Evolutionary conservation across 2,888 invertebrate genomes (phyloP), one percentile per base, ranked within the genome.

Genomic region (Ariolimax columbianus): DNA sequence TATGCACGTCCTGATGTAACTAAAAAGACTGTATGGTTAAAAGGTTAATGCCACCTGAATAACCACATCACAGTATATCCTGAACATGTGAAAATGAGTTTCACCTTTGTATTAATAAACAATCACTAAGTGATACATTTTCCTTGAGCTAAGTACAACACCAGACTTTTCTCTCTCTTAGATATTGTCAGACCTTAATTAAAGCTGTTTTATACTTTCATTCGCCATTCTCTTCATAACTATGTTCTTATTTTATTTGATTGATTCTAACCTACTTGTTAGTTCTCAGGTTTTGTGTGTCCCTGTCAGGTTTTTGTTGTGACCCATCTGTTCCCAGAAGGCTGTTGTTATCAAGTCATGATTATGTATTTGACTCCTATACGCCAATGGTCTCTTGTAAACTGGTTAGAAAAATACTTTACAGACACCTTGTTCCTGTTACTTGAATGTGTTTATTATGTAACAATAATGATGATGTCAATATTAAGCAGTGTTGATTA

Each of bases 401-500:
- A 70, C 23, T 70, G 38, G 36, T 40, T 70, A 70, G 38, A 7
- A 70, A 70, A 23, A 14, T 40, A 40, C 40, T 19, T 70, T 70
- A 40, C 36, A 38, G 19, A 38, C 40, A 70, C 38, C 17, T 26
- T 40, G 36, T 38, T 70, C 70, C 38, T 70, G 40, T 70, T 70
- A 38, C 23, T n/a, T n/a, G n/a, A n/a, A n/a, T n/a, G n/a, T 47
- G 47, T 47, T 47, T 47, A 66, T 66, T 66, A 66, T 66, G 66
- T 66, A n/a, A n/a, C n/a, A 30, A 66, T 30, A n/a, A 11, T 66
- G 30, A n/a, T 30, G 11, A 66, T 66, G 9, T n/a, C 11, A n/a
- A 30, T 66, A n/a, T 66, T 66, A 66, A 66, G 66, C 30, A 9
- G 23, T 68, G 68, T 68, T 68, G 68, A 68, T 68, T 68, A 36